Percentiles rank a stretch among this genome's conserved stretches.
Conservation (phyloP, 2,888 invertebrate genomes). For the Metalampra italica region DNA sequence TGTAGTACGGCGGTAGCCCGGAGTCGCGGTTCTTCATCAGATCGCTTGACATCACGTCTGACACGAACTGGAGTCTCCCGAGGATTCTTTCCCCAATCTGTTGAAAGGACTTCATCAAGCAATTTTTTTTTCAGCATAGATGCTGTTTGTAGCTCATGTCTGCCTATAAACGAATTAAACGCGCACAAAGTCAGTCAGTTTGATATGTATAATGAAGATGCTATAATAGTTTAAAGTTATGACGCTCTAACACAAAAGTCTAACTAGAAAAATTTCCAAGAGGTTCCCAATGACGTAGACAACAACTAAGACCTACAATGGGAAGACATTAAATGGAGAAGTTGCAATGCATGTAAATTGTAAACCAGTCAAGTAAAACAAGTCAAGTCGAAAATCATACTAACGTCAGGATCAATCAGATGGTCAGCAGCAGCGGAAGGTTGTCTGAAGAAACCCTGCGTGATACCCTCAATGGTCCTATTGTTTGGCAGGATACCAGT, state of each 20-base stretch:
- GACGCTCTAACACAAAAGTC: too few species aligned
- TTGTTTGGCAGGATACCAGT: constrained; percentile 35
- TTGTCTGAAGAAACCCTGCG: constrained; percentile 37
- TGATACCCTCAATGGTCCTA: constrained; percentile 38
- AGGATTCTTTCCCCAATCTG: constrained; percentile 33
- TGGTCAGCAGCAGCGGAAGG: constrained; percentile 33
- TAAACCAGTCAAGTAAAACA: too few species aligned
- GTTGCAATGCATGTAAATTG: too few species aligned
- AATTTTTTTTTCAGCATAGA: neutral
- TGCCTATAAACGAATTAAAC: too few species aligned
- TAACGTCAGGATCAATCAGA: constrained; percentile 39
- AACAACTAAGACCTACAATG: too few species aligned
- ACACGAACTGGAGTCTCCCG: constrained; percentile 19
- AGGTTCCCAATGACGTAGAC: too few species aligned
- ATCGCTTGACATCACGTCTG: constrained; percentile 35
- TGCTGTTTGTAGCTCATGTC: neutral
- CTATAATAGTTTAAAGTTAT: too few species aligned
- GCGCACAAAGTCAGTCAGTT: too few species aligned
- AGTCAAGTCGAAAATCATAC: neutral
- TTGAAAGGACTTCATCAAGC: neutral
- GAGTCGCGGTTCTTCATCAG: constrained; percentile 82
- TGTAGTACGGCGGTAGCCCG: constrained; percentile 91
- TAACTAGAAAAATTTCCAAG: too few species aligned
- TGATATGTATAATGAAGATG: too few species aligned
- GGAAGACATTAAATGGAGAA: too few species aligned